These are phyloP conservation scores for Rhopalosiphum maidis DNA, from an alignment of 1,140 invertebrate species.

Conservation along the genomic window DNA sequence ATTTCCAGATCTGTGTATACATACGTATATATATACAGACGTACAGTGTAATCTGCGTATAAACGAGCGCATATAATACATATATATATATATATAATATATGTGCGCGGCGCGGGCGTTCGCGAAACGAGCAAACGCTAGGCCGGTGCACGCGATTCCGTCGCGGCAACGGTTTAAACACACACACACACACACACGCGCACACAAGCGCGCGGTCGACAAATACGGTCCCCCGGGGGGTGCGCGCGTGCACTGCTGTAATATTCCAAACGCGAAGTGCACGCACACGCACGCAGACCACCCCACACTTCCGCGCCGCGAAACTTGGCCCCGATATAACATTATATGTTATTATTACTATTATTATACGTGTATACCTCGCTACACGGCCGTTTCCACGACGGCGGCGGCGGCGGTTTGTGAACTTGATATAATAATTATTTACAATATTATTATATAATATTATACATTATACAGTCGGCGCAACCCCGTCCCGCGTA, in stretches of 20 bases:
- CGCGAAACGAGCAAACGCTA: conserved; percentile 4
- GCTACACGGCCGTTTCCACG: not conserved
- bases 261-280: not conserved
- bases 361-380: not conserved
- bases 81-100: not conserved
- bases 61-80: conserved; percentile 4
- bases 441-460: not conserved
- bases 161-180: conserved; percentile 4
- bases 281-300: not conserved
- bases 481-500: not conserved
- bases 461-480: too few relatives aligned
- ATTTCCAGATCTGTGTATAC: not conserved
- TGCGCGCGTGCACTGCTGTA: not conserved
- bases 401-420: not conserved
- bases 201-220: not conserved
- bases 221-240: not conserved
- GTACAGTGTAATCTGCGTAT: not conserved
- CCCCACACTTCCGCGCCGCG: not conserved
- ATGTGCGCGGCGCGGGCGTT: conserved; percentile 15
- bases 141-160: conserved; percentile 17
- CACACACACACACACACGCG: not conserved
- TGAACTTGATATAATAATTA: conserved; percentile 2
- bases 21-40: too few relatives aligned
- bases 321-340: conserved; percentile 6
- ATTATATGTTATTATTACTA: not conserved